Conservation (phyloP, 2,797 vertebrate species). For the Gallinago solitaria region DNA sequence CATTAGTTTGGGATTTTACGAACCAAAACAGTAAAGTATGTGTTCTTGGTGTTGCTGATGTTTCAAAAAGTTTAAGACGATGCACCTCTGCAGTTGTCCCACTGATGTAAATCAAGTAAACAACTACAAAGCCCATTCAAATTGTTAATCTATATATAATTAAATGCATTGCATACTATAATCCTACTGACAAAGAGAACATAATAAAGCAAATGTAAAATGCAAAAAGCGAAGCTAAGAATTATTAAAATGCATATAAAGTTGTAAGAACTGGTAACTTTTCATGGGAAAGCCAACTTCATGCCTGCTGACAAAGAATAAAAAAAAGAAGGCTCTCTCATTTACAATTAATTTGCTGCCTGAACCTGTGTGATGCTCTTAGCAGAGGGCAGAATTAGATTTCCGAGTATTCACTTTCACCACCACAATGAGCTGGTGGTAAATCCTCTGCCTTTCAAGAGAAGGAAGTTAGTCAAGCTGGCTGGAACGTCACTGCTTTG, state of each 20-base stretch:
- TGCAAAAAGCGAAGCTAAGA: neutral
- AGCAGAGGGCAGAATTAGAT: neutral
- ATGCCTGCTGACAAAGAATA: neutral
- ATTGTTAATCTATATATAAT: neutral
- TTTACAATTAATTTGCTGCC: neutral
- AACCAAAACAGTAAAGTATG: neutral
- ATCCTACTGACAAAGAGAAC: neutral
- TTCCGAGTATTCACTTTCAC: neutral
- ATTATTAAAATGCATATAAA: constrained; percentile 41
- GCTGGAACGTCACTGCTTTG: neutral
- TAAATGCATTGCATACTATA: neutral
- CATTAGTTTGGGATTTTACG: constrained; percentile 42
- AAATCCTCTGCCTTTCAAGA: neutral
- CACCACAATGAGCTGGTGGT: neutral
- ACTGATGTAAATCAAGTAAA: neutral
- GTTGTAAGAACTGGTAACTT: neutral
- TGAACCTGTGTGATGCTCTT: neutral
- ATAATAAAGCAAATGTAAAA: neutral
- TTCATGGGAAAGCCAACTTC: neutral
- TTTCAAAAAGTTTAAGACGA: constrained; percentile 45
- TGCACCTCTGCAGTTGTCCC: neutral
- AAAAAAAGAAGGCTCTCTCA: accelerated
- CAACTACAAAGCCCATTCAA: constrained; percentile 6
- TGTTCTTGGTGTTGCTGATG: constrained; percentile 24
- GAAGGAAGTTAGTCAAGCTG: neutral